phyloP scores from a whole-genome alignment of 2,113 vertebrate genomes.

The Percopsis transmontana region DNA sequence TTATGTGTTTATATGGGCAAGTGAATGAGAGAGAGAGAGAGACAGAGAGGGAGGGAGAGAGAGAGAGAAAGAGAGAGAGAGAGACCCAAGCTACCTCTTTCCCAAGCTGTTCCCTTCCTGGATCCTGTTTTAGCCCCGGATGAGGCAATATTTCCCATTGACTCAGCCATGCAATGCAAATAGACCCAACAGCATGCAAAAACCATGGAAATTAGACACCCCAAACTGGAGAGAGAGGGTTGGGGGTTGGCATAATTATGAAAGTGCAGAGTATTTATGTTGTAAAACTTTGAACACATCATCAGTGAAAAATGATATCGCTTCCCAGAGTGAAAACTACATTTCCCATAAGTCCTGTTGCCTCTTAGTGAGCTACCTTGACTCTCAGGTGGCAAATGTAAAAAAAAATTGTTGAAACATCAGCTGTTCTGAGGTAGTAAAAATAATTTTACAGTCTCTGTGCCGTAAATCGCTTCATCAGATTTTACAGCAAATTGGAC shows the following conservation, averaged over 20 bases:
- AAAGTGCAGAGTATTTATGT: background rate
- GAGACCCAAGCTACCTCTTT: conserved; percentile 54
- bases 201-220: conserved; percentile 46
- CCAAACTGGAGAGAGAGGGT: background rate
- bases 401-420: no score
- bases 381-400: no score
- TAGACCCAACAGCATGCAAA: conserved; percentile 69
- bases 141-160: conserved; percentile 70
- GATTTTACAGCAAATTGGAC: no score
- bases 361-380: no score
- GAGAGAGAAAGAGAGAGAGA: background rate
- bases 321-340: no score
- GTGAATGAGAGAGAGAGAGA: background rate
- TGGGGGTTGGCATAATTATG: background rate
- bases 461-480: no score
- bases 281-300: no score
- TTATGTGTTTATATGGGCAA: background rate
- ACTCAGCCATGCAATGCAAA: conserved; percentile 73
- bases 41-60: background rate
- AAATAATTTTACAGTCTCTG: no score
- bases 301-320: no score
- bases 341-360: no score
- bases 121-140: conserved; percentile 63
- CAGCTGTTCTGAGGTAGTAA: no score
- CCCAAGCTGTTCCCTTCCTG: conserved; percentile 65